Conservation (phyloP, 2,113 vertebrate genomes). For the Callionymus lyra region DNA sequence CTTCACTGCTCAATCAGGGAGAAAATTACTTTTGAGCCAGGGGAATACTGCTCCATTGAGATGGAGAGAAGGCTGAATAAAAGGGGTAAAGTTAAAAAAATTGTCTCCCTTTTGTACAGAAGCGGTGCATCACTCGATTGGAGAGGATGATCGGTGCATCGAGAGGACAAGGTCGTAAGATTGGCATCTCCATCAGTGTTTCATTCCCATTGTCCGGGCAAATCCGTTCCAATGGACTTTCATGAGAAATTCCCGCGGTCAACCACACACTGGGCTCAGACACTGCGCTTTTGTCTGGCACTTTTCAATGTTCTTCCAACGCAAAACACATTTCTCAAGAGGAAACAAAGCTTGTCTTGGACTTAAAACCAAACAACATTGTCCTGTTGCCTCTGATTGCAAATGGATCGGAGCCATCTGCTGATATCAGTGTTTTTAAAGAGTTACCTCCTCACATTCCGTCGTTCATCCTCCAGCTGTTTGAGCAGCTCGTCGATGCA, state of each 20-base stretch:
- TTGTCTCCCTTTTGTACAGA: slow-evolving; percentile 33
- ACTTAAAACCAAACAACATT: slow-evolving; percentile 45
- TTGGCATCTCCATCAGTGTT: slow-evolving; percentile 56
- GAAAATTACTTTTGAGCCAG: slow-evolving; percentile 47
- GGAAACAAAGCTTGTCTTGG: slow-evolving; percentile 45
- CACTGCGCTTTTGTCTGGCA: slow-evolving; percentile 40
- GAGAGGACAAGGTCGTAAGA: slow-evolving; percentile 55
- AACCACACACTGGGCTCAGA: slow-evolving; percentile 33
- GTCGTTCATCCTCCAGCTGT: slow-evolving; percentile 79
- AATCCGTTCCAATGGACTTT: slow-evolving; percentile 36
- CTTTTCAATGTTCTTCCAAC: slow-evolving; percentile 30
- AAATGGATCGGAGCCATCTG: slow-evolving; percentile 53
- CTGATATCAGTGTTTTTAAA: slow-evolving; percentile 18
- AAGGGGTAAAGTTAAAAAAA: slow-evolving; percentile 57
- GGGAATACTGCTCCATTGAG: slow-evolving; percentile 49
- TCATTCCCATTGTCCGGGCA: slow-evolving; percentile 43
- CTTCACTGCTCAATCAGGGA: slow-evolving; percentile 47
- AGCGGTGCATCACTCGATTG: slow-evolving; percentile 18
- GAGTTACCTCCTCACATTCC: slow-evolving; percentile 75
- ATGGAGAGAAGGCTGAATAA: slow-evolving; percentile 42
- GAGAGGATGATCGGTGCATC: slow-evolving; percentile 24
- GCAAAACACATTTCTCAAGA: slow-evolving; percentile 51
- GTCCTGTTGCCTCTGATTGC: slow-evolving; percentile 37
- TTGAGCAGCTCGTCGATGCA: slow-evolving; percentile 79
- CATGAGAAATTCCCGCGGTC: slow-evolving; percentile 52